Base-by-base conservation (phyloP, 1,140 invertebrate species). In the Hormaphis cornu region DNA sequence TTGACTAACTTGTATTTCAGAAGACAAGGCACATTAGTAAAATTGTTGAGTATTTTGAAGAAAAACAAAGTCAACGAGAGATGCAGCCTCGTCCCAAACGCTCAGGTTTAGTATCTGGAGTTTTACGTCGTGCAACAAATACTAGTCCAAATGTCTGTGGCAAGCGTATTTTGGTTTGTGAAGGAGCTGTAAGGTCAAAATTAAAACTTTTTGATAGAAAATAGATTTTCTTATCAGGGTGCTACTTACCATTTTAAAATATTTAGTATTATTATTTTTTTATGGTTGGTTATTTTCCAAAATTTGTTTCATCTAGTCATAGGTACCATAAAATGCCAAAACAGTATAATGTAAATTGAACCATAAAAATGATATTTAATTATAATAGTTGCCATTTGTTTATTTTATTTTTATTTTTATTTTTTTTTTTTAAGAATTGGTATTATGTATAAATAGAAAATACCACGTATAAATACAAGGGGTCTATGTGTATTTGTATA, bases 41-140 rank as follows among this genome's bases (percentile, higher is more conserved):
- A 74, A 91, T 92, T 70, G 90, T 93, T 12, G 89, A 93, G 72
- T 93, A 92, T 76, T 92, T 93, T 75, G 90, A 93, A 77, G 81
- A 86, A 16, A 90, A 91, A 79, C 80, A 82, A 73, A 75, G 24
- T 35, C 46, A 37, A 33, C 20, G 42, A 6, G 44, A 70, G 4
- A 35, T 28, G 30, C 54, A 56, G 12, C 6, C 50, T 10, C 20
- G 66, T 75, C 48, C 74, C 75, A 72, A 75, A 76, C 71, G 72
- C 75, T 42, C 78, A 79, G 66, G 80, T 80, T 71, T 63, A 28
- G 54, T 72, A 24, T 74, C 76, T 69, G 72, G 75, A 69, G 69
- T 69, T n/a, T 56, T 66, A 50, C 24, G 63, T 28, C 72, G 61
- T 35, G 61, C 61, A 48, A 44, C 44, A 50, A 66, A 48, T 20